phyloP scores from a whole-genome alignment of 1,140 invertebrate genomes.

The Pseudobourletiella spinata region DNA sequence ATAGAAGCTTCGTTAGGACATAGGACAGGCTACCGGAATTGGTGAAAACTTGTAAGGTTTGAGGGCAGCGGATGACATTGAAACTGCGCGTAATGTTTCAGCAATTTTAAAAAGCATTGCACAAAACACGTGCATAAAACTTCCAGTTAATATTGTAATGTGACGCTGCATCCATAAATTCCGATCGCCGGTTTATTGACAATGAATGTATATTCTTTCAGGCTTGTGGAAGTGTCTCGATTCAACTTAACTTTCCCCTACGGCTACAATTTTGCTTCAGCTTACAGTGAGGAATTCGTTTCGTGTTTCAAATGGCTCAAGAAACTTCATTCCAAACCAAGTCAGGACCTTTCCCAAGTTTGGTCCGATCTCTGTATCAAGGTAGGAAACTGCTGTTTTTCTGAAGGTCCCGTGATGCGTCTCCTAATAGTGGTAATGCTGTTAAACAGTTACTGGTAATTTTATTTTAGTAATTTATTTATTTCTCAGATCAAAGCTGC shows the following conservation, averaged over 20 bases:
- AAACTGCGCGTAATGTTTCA: too few relatives aligned
- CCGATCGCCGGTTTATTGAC: too few relatives aligned
- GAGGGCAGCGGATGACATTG: too few relatives aligned
- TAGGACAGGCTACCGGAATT: too few relatives aligned
- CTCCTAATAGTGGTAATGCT: slow-evolving; percentile 2
- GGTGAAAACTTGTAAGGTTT: too few relatives aligned
- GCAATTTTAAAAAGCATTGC: too few relatives aligned
- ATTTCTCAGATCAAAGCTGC: slow-evolving; percentile 61
- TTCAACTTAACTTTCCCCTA: slow-evolving; percentile 78
- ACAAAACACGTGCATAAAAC: too few relatives aligned
- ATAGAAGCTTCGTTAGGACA: too few relatives aligned
- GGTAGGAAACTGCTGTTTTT: slow-evolving; percentile 44
- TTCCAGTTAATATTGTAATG: slow-evolving; percentile 15
- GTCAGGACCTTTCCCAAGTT: slow-evolving; percentile 56
- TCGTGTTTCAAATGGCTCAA: slow-evolving; percentile 91
- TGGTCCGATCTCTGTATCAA: slow-evolving; percentile 72
- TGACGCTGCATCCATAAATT: too few relatives aligned
- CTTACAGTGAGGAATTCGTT: slow-evolving; percentile 83
- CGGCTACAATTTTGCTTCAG: slow-evolving; percentile 85
- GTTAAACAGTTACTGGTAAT: not conserved
- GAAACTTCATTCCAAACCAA: slow-evolving; percentile 53
- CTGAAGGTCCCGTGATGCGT: too few relatives aligned
- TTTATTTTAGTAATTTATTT: slow-evolving; percentile 3
- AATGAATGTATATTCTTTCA: slow-evolving; percentile 13
- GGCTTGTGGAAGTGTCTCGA: slow-evolving; percentile 55